These are phyloP conservation scores for Machaerirhynchus nigripectus DNA, from an alignment of 2,113 vertebrate genomes.

Conservation along the genomic window DNA sequence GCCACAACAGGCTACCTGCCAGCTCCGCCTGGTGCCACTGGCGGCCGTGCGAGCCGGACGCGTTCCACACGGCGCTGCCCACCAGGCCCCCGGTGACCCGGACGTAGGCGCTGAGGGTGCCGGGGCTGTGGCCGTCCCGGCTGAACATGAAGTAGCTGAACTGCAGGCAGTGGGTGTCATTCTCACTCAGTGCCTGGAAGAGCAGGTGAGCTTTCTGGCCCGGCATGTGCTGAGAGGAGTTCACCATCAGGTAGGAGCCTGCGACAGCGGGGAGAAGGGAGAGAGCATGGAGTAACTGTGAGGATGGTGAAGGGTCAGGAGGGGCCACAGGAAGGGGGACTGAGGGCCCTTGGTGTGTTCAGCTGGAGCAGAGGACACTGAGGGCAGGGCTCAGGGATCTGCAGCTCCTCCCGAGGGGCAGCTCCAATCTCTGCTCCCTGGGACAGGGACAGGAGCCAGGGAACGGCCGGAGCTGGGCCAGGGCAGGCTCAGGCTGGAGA, in stretches of 20 bases:
- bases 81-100: conserved; percentile 87
- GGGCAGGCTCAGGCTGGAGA: neutral
- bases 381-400: neutral
- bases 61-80: conserved; percentile 90
- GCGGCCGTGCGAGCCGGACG: conserved; percentile 83
- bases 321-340: fast-evolving
- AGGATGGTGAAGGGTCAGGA: neutral
- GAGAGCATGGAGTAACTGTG: fast-evolving
- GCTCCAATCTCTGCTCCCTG: neutral
- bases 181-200: conserved; percentile 92
- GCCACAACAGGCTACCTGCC: conserved; percentile 97
- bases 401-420: neutral
- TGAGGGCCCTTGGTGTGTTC: neutral
- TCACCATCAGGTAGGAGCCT: conserved; percentile 97
- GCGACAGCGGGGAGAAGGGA: neutral
- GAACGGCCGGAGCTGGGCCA: neutral
- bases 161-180: conserved; percentile 96
- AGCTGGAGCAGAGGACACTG: neutral
- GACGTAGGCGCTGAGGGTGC: conserved; percentile 85
- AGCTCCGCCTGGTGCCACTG: conserved; percentile 97
- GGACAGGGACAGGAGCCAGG: neutral
- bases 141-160: conserved; percentile 98
- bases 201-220: conserved; percentile 90
- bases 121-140: conserved; percentile 90
- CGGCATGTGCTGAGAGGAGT: conserved; percentile 87